These are phyloP conservation scores for Lacerta agilis DNA, from an alignment of 2,797 vertebrate species.

Conservation along the genomic window DNA sequence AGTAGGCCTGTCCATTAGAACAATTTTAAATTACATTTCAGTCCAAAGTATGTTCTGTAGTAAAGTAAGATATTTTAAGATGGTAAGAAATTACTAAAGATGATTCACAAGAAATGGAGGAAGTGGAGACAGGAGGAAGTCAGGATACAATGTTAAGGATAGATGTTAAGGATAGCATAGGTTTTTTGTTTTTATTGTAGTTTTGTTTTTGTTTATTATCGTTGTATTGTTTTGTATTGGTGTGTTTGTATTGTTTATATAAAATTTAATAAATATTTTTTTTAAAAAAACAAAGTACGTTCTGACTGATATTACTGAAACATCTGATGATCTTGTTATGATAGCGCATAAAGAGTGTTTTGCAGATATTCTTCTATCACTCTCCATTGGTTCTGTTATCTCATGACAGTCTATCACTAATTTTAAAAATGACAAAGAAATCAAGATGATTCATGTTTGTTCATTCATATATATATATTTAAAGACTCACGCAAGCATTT, in stretches of 20 bases:
- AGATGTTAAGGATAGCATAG: no score
- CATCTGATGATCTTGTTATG: accelerated
- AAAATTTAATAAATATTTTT: no score
- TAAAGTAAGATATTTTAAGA: no score
- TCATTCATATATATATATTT: neutral
- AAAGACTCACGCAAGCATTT: neutral
- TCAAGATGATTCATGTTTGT: neutral
- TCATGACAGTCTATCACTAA: neutral
- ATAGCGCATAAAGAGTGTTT: neutral
- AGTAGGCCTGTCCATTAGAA: neutral
- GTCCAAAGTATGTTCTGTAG: neutral
- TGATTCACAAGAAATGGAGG: no score
- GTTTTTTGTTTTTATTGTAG: no score
- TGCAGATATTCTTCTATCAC: neutral
- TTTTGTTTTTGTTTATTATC: no score
- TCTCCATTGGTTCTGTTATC: neutral
- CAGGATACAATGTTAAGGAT: no score
- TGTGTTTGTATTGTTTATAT: no score
- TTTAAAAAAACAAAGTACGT: neutral
- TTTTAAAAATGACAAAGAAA: neutral
- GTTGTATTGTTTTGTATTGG: no score
- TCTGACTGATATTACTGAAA: neutral
- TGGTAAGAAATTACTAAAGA: no score
- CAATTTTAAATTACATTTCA: conserved; percentile 8
- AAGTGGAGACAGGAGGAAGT: no score